These are phyloP conservation scores for Prunella strophiata DNA, from an alignment of 2,797 vertebrate species.

Conservation along the genomic window DNA sequence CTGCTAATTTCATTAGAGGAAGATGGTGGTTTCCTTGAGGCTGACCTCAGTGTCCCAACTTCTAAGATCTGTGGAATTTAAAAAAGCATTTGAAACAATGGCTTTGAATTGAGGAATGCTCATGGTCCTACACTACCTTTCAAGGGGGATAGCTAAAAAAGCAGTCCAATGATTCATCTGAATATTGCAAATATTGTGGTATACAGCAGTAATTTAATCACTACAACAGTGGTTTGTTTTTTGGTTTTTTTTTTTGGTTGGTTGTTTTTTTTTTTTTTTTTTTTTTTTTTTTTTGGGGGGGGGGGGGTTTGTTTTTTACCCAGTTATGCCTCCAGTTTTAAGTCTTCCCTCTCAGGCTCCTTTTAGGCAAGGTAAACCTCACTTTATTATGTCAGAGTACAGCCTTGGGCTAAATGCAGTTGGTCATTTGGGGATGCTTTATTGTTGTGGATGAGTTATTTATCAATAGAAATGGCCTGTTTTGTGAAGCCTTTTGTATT, in stretches of 20 bases:
- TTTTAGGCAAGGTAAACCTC: background rate
- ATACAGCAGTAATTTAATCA: background rate
- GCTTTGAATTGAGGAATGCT: background rate
- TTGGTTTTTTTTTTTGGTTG: no score
- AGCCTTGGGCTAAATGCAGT: background rate
- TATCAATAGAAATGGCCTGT: background rate
- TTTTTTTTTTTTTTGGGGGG: no score
- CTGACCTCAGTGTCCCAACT: background rate
- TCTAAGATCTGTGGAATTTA: background rate
- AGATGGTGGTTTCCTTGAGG: background rate
- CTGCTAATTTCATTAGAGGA: constrained; percentile 13
- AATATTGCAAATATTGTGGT: background rate
- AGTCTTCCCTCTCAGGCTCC: background rate
- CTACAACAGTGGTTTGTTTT: no score
- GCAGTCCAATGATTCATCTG: background rate
- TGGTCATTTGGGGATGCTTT: background rate
- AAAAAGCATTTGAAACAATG: background rate
- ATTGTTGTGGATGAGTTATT: background rate
- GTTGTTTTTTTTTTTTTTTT: no score
- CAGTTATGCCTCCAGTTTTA: background rate
- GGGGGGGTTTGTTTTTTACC: background rate
- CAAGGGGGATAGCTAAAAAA: background rate
- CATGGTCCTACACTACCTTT: background rate
- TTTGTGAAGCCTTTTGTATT: constrained; percentile 33
- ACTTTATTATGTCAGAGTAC: background rate